Evolutionary conservation across 2,797 vertebrate species (phyloP).

Genomic region (Rhabdophis nuchalis): DNA sequence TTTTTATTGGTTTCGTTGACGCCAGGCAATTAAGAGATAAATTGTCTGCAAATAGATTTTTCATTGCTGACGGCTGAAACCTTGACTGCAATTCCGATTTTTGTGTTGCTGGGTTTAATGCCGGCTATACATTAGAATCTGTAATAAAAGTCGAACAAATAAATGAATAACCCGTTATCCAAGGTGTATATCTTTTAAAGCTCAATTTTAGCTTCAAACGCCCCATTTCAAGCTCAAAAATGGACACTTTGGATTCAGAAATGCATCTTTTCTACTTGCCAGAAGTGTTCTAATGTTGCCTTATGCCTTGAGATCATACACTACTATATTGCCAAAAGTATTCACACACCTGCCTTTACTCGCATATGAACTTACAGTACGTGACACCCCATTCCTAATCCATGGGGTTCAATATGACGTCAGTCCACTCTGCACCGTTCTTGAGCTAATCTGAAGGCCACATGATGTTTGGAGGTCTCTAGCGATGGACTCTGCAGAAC

Average conservation of each 20-base stretch:
- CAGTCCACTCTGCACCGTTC: no score
- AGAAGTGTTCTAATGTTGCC: neutral
- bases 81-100: neutral
- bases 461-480: no score
- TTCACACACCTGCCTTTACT: no score
- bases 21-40: neutral
- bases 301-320: neutral
- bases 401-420: no score
- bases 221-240: neutral
- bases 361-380: no score
- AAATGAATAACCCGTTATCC: neutral
- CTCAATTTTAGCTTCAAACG: neutral
- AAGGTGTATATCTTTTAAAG: neutral
- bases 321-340: no score
- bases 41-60: neutral
- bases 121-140: neutral
- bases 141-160: neutral
- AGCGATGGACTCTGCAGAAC: no score
- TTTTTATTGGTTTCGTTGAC: neutral
- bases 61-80: neutral
- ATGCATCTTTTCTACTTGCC: neutral
- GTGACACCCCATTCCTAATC: no score
- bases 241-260: neutral
- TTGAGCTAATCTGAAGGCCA: no score
- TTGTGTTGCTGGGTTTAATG: neutral